Evolutionary conservation across 2,113 vertebrate species (phyloP).

Genomic region (Taxidea taxus): DNA sequence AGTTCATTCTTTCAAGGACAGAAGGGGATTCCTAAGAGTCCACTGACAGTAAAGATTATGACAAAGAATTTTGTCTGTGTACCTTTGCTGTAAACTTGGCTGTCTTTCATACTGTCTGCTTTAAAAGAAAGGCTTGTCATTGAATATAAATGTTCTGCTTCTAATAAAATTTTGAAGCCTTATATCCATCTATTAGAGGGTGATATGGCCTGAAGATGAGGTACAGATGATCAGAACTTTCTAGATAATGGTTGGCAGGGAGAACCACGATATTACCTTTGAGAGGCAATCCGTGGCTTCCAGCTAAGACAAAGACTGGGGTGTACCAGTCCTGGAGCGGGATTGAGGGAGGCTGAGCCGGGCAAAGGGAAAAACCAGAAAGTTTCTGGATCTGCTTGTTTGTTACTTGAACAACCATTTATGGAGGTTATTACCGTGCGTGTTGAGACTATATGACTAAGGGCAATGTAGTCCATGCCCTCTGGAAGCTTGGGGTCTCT

Average conservation of each 20-base stretch:
- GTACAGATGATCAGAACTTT: fast-evolving
- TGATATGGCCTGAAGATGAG: fast-evolving
- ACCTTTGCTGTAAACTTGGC: neutral
- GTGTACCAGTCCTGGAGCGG: neutral
- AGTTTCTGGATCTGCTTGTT: neutral
- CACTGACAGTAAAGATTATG: neutral
- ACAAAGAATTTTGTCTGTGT: neutral
- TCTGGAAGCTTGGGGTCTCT: neutral
- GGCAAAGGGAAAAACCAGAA: neutral
- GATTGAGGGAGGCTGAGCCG: neutral
- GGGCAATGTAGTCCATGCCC: neutral
- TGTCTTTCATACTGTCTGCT: neutral
- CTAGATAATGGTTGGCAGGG: neutral
- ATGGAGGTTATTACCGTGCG: no score
- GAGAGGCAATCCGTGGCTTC: neutral
- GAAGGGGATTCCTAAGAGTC: conserved; percentile 10
- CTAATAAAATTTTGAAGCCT: neutral
- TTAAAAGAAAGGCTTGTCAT: neutral
- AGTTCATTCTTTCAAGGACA: conserved; percentile 11
- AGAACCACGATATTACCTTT: fast-evolving
- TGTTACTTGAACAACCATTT: neutral
- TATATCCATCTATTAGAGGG: no score
- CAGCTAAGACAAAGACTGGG: neutral
- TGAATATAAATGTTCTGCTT: neutral
- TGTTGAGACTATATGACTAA: neutral